Conservation (phyloP, 1,140 invertebrate genomes). For the Vanessa atalanta region DNA sequence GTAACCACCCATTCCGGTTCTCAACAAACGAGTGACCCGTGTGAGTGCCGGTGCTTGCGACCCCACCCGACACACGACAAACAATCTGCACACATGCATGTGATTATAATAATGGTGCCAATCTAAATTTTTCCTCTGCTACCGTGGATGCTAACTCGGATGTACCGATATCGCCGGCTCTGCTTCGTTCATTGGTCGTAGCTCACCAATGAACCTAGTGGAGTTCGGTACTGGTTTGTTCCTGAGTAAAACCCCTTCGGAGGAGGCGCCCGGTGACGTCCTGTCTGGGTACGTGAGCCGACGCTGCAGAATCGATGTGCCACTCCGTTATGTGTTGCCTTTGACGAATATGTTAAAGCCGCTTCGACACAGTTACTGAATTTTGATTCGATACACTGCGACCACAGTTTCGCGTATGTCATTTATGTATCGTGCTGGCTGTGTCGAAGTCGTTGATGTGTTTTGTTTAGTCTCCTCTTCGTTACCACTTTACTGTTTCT, state of each 20-base stretch:
- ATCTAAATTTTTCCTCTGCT: constrained; percentile 74
- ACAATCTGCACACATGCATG: constrained; percentile 14
- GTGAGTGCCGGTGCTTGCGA: not conserved
- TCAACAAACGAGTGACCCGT: not conserved
- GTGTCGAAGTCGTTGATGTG: constrained; percentile 51
- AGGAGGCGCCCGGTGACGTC: constrained; percentile 83
- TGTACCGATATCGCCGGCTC: constrained; percentile 47
- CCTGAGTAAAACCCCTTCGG: constrained; percentile 91
- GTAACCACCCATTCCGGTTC: not conserved
- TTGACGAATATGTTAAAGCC: constrained; percentile 40
- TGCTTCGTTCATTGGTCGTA: constrained; percentile 71
- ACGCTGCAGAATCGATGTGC: constrained; percentile 57
- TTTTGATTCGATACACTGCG: too few relatives aligned
- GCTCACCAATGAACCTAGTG: constrained; percentile 94
- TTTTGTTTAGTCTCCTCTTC: constrained; percentile 56
- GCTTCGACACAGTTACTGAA: constrained; percentile 23
- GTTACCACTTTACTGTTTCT: constrained; percentile 54
- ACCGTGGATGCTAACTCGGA: constrained; percentile 75
- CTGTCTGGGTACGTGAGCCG: constrained; percentile 76
- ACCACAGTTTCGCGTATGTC: too few relatives aligned
- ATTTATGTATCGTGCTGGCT: not conserved
- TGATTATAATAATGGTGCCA: constrained; percentile 56
- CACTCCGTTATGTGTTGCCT: constrained; percentile 63
- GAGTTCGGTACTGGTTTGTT: constrained; percentile 93
- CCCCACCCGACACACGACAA: constrained; percentile 1